Evolutionary conservation across 2,888 invertebrate species (phyloP), one percentile per base, ranked within the genome.

Genomic region (Parthenolecanium corni): DNA sequence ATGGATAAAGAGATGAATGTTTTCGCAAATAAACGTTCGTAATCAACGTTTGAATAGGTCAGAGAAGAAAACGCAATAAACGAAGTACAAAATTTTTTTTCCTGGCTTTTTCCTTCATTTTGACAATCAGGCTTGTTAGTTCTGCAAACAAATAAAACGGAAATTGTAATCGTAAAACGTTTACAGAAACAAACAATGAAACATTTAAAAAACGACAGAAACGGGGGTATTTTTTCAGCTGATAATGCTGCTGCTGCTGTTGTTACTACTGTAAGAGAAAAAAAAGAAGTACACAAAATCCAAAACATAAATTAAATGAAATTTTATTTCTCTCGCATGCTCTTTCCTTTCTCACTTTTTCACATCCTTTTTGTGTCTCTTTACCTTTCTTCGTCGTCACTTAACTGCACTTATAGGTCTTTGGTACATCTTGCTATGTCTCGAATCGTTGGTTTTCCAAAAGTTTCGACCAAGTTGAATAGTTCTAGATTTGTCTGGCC

Each of bases 131-230:
- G 44, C 42, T 57, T 57, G 57, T 57, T 57, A 57, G 44, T 46
- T 57, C 21, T 21, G 44, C 57, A 57, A 57, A 57, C 42, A 49
- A 18, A 12, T 44, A 57, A 57, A 44, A 57, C 42, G 44, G 40
- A 23, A 24, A 57, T 42, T 57, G 44, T 47, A 57, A 57, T 57
- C 57, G 46, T 57, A 46, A 57, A 57, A 57, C 57, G 57, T 57
- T 57, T 57, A 57, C 44, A 31, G 46, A 46, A 57, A 46, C 47
- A 57, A 57, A 57, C 57, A 57, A 46, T 57, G 57, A 46, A 31
- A 18, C 44, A 18, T 42, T 42, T 42, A 42, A 42, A 42, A 42
- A 42, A 42, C 4, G 14, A 42, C 4, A 42, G 14, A 42, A 42
- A 18, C 4, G 18, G 44, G 14, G 44, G n/a, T 42, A 16, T 3